Percentiles rank a stretch among this genome's conserved stretches.
phyloP scores from a whole-genome alignment of 1,140 invertebrate genomes.

The Penaeus indicus region DNA sequence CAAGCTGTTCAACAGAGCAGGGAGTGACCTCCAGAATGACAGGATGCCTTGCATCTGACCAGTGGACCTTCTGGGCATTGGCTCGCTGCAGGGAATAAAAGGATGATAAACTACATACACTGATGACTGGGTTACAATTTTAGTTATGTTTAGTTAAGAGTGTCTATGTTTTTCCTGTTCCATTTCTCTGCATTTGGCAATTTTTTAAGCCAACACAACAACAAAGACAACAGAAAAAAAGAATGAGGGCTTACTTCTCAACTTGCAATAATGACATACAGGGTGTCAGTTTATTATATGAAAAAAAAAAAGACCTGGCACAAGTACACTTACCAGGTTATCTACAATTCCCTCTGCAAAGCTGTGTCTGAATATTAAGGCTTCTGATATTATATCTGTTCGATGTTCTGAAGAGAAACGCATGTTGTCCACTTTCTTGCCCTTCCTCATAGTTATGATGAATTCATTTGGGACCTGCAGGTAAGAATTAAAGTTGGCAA shows the following conservation, averaged over 20 bases:
- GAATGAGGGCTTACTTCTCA: background rate
- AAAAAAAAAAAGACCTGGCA: background rate
- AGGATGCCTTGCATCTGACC: conserved; percentile 91
- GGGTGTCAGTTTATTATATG: background rate
- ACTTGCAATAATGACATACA: background rate
- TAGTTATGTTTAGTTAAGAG: no score
- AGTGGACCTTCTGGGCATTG: conserved; percentile 94
- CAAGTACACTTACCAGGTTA: conserved; percentile 61
- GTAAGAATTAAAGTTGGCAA: background rate
- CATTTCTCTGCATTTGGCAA: no score
- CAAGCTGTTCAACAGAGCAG: conserved; percentile 90
- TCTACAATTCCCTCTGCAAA: conserved; percentile 74
- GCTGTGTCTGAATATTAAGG: conserved; percentile 83
- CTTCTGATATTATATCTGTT: conserved; percentile 91
- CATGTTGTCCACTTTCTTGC: conserved; percentile 89
- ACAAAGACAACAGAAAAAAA: conserved; percentile 67
- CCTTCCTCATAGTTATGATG: conserved; percentile 88
- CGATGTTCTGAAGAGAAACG: conserved; percentile 97
- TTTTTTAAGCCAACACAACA: no score
- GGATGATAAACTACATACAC: background rate
- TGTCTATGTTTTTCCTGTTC: no score
- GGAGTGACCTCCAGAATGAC: conserved; percentile 90
- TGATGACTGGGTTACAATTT: no score
- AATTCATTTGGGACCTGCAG: conserved; percentile 76
- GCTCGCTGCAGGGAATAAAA: conserved; percentile 77